A percentile compares a stretch with the other conserved stretches of the same genome.
Conservation (phyloP, 2,113 vertebrate species). For the Tragelaphus imberbis region DNA sequence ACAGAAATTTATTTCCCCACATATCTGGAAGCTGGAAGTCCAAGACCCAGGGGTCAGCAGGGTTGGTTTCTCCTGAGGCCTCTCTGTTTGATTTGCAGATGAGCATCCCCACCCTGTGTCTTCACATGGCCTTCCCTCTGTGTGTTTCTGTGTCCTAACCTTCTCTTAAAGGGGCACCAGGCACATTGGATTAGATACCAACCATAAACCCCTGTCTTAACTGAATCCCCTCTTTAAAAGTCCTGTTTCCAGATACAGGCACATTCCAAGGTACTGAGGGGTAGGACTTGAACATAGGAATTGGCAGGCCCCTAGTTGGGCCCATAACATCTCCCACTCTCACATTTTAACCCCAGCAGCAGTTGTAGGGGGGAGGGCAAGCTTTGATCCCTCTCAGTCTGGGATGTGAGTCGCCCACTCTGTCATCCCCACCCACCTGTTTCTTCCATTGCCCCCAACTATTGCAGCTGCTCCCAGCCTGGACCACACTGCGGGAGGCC, state of each 20-base stretch:
- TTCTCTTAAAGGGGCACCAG: background rate
- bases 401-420: fast-evolving
- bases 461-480: background rate
- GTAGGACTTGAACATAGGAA: background rate
- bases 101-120: background rate
- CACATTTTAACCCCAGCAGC: background rate
- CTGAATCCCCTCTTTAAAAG: background rate
- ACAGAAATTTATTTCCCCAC: background rate
- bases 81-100: background rate
- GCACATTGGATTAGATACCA: background rate
- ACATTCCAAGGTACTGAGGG: background rate
- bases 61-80: background rate
- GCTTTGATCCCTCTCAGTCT: background rate
- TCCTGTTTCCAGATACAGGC: background rate
- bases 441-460: too few species aligned
- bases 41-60: background rate
- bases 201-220: background rate
- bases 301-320: background rate
- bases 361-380: background rate
- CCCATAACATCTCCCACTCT: background rate
- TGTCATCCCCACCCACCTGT: fast-evolving
- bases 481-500: background rate
- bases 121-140: background rate
- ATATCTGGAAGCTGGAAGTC: background rate
- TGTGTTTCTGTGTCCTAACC: background rate